Evolutionary conservation across 92 coral and sea anemone genomes (phyloP).

Genomic region (Epizoanthus illoricatus): DNA sequence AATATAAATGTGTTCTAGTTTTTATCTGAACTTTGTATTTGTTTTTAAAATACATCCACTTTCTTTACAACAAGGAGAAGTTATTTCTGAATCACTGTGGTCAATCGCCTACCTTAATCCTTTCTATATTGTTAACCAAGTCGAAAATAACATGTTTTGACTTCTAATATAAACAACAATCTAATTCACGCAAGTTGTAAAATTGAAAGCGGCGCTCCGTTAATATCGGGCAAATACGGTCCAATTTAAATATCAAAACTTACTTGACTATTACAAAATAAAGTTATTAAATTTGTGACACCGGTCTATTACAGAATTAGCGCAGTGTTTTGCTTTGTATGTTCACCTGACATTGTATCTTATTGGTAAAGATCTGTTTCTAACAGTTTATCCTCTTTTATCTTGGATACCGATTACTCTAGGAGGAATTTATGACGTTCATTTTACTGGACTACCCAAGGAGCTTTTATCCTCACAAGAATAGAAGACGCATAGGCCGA

Average conservation of each 20-base stretch:
- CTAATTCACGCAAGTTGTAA: background rate
- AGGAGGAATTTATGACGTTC: slow-evolving; percentile 28
- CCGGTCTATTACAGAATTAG: slow-evolving; percentile 22
- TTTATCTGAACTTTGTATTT: background rate
- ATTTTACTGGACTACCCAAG: background rate
- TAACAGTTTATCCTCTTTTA: background rate
- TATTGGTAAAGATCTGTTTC: slow-evolving; percentile 18
- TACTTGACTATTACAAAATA: slow-evolving; percentile 32
- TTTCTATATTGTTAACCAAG: background rate
- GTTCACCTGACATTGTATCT: slow-evolving; percentile 24
- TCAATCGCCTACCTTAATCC: too few species aligned
- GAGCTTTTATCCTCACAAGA: background rate
- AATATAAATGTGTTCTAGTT: too few species aligned
- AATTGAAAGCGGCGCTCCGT: too few species aligned
- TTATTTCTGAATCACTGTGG: too few species aligned
- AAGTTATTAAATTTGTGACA: slow-evolving; percentile 37
- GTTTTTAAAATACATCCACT: slow-evolving; percentile 14
- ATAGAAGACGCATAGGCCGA: background rate
- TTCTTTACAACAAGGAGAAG: background rate
- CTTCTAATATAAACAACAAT: background rate
- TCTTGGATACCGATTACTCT: slow-evolving; percentile 13
- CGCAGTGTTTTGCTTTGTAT: slow-evolving; percentile 19
- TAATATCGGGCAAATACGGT: too few species aligned
- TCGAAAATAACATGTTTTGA: background rate
- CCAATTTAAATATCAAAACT: slow-evolving; percentile 1